Percentiles rank a stretch among this genome's conserved stretches.
Evolutionary conservation across 1,140 invertebrate genomes (phyloP).

Genomic region (Ganaspis sp.): DNA sequence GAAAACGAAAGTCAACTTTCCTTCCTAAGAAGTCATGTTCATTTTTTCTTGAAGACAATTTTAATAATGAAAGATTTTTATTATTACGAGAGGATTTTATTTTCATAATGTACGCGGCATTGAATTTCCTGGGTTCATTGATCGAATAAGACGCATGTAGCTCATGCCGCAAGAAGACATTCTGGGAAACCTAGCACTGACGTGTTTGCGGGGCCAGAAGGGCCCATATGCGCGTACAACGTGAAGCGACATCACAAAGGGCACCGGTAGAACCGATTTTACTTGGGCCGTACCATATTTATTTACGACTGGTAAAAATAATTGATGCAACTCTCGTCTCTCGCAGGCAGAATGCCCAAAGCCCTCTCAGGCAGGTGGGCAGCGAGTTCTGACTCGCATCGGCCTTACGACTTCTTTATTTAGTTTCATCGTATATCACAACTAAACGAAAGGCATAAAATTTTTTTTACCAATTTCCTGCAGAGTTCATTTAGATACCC

Average conservation of each 20-base stretch:
- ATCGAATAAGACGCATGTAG: no score
- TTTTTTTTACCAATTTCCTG: conserved; percentile 48
- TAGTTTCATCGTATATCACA: conserved; percentile 59
- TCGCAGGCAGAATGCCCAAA: conserved; percentile 17
- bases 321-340: conserved; percentile 55
- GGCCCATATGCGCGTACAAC: no score
- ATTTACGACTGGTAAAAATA: conserved; percentile 67
- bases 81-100: no score
- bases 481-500: background rate
- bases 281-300: conserved; percentile 48
- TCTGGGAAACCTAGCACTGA: no score
- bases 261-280: background rate
- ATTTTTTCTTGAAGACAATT: no score
- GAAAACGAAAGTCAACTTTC: no score
- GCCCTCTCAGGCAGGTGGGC: background rate
- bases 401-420: conserved; percentile 64
- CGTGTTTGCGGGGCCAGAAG: no score
- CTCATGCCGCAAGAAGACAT: no score
- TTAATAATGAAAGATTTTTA: no score
- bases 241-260: background rate
- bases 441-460: conserved; percentile 58
- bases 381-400: conserved; percentile 43
- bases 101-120: no score
- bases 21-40: no score
- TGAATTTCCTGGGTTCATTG: no score